Base-by-base conservation (phyloP, 2,888 invertebrate genomes). In the Sinopyrophorus schimmeli region DNA sequence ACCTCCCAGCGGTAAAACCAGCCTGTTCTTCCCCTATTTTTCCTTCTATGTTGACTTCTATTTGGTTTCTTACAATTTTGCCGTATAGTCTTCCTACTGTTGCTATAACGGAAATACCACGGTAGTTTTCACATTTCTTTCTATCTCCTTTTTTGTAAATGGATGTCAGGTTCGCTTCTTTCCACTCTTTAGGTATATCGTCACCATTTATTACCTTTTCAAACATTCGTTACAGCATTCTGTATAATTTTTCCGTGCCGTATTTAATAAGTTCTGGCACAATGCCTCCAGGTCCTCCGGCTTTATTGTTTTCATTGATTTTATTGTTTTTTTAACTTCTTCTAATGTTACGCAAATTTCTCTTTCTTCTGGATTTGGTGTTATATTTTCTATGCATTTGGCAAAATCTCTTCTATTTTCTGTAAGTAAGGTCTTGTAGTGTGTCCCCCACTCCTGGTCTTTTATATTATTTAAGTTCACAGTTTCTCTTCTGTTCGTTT, bases 231-330 rank as follows among this genome's bases (percentile, higher is more conserved):
- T 11, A 2, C 12, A 37, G 10, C 14, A 37, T 37, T 37, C 24
- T 23, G 21, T 5, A 37, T 15, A 23, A 3, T 11, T 14, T 23
- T 23, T 21, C 14, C 12, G 21, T 37, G 11, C 3, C 23, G n/a
- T n/a, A n/a, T n/a, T n/a, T n/a, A 23, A 5, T 10, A 4, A 37
- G n/a, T 37, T 23, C 24, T n/a, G 37, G n/a, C 14, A 15, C 23
- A 14, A 37, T 37, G 4, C 37, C 37, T 23, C 37, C 37, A 23
- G 21, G 37, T 12, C 31, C 31, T n/a, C 3, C 11, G 4, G 31
- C 7, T 17, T 31, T 31, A 15, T 15, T 28, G 12, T 28, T 28
- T 28, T 28, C 14, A 28, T 6, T 28, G 12, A 28, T 28, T 28
- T 28, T 12, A 28, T 28, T 11, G 5, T n/a, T n/a, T n/a, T n/a